These are phyloP conservation scores for Erannis defoliaria DNA, from an alignment of 2,888 invertebrate genomes.

Conservation along the genomic window DNA sequence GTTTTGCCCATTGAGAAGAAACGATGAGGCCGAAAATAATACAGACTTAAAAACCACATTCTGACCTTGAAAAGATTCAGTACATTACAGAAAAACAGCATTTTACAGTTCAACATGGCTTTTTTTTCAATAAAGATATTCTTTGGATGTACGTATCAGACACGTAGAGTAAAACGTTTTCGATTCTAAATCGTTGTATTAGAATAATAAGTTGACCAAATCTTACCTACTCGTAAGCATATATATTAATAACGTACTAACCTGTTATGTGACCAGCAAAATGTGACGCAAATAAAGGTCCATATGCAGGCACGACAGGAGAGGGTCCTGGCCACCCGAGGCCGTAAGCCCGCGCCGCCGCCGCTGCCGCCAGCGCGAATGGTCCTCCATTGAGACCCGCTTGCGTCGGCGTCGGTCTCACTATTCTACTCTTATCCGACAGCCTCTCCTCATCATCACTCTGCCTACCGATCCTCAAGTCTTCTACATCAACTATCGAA, in stretches of 20 bases:
- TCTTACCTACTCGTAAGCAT: no score
- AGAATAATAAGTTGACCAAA: neutral
- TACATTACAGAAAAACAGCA: no score
- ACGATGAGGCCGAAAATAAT: no score
- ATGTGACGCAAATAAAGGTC: conserved; percentile 90
- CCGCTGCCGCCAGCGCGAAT: conserved; percentile 90
- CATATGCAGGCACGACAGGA: conserved; percentile 87
- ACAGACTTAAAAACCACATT: no score
- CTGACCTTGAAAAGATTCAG: no score
- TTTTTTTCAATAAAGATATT: no score
- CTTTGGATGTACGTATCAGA: no score
- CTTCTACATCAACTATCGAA: conserved; percentile 93
- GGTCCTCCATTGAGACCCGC: conserved; percentile 54
- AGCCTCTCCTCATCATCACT: conserved; percentile 81
- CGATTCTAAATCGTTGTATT: no score
- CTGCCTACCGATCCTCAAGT: conserved; percentile 87
- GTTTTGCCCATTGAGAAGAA: no score
- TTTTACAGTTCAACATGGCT: no score
- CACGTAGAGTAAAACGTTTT: no score
- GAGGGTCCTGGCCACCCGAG: conserved; percentile 86
- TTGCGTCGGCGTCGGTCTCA: conserved; percentile 88
- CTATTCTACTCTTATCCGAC: conserved; percentile 77
- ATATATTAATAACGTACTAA: conserved; percentile 51
- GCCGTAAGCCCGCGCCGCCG: conserved; percentile 86
- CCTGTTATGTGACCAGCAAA: conserved; percentile 84